phyloP scores from a whole-genome alignment of 23 tunicate genomes.

The Clavelina lepadiformis region DNA sequence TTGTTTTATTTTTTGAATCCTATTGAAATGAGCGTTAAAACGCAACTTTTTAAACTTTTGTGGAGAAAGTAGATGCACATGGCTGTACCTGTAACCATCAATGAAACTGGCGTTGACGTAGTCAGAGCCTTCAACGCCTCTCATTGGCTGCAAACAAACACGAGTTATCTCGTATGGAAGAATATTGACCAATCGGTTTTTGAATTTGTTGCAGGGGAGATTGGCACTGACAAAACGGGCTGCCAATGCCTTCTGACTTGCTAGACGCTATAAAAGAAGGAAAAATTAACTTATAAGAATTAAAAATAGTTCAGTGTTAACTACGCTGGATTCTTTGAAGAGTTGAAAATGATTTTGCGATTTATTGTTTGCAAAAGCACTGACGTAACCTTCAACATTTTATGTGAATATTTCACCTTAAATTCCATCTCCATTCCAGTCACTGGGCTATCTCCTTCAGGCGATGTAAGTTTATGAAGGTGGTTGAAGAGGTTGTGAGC shows the following conservation, averaged over 20 bases:
- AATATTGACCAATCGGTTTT: conserved; percentile 95
- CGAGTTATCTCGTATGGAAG: conserved; percentile 94
- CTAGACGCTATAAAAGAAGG: conserved; percentile 48
- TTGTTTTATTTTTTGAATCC: background rate
- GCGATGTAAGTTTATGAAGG: conserved; percentile 70
- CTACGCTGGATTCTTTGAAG: background rate
- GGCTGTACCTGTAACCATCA: conserved; percentile 87
- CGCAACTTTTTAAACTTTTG: background rate
- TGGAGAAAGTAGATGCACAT: background rate
- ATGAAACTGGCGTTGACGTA: conserved; percentile 98
- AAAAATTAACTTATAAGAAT: background rate
- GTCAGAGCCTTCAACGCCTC: conserved; percentile 98
- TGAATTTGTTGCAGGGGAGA: conserved; percentile 91
- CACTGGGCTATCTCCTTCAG: conserved; percentile 34
- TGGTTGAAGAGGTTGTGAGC: conserved; percentile 76
- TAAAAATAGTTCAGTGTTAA: background rate
- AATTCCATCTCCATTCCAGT: conserved; percentile 92
- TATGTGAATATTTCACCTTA: conserved; percentile 37
- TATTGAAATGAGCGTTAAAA: background rate
- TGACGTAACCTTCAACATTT: background rate
- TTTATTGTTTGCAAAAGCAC: background rate
- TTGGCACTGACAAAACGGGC: conserved; percentile 79
- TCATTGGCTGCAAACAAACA: conserved; percentile 82
- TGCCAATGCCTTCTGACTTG: conserved; percentile 74
- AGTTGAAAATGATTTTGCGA: background rate